phyloP scores from a whole-genome alignment of 2,888 invertebrate species.

The Chrysina gloriosa region DNA sequence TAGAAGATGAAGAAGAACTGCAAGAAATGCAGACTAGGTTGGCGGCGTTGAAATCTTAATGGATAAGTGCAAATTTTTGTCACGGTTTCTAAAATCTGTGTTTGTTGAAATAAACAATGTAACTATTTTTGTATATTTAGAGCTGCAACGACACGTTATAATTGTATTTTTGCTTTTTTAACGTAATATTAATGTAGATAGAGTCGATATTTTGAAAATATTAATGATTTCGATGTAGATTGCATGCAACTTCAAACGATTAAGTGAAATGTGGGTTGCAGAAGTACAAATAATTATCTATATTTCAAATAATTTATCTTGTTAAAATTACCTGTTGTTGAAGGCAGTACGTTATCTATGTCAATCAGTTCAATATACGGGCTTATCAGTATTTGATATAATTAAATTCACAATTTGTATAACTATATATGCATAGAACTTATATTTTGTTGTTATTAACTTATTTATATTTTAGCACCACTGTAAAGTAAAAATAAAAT shows the following conservation, averaged over 20 bases:
- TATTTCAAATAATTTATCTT: too few species aligned
- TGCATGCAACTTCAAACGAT: too few species aligned
- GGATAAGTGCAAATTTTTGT: background rate
- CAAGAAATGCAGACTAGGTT: conserved; percentile 92
- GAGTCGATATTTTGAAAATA: too few species aligned
- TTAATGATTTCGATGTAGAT: too few species aligned
- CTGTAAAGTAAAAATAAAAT: background rate
- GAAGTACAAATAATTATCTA: too few species aligned
- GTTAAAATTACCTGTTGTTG: too few species aligned
- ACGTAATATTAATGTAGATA: too few species aligned
- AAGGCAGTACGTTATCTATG: too few species aligned
- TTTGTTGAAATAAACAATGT: conserved; percentile 16
- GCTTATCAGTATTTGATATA: background rate
- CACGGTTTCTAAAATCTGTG: background rate
- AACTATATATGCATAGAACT: background rate
- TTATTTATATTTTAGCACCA: background rate
- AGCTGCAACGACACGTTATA: background rate
- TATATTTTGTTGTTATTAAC: background rate
- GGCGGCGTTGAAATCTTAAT: conserved; percentile 89
- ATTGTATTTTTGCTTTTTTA: too few species aligned
- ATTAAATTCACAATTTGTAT: background rate
- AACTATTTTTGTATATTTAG: conserved; percentile 26
- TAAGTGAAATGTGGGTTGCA: too few species aligned
- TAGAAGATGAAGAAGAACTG: conserved; percentile 80
- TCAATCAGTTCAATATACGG: background rate